Percentiles rank a stretch among this genome's conserved stretches.
These are phyloP conservation scores for Pyralis farinalis DNA, from an alignment of 2,888 invertebrate genomes.

Conservation along the genomic window DNA sequence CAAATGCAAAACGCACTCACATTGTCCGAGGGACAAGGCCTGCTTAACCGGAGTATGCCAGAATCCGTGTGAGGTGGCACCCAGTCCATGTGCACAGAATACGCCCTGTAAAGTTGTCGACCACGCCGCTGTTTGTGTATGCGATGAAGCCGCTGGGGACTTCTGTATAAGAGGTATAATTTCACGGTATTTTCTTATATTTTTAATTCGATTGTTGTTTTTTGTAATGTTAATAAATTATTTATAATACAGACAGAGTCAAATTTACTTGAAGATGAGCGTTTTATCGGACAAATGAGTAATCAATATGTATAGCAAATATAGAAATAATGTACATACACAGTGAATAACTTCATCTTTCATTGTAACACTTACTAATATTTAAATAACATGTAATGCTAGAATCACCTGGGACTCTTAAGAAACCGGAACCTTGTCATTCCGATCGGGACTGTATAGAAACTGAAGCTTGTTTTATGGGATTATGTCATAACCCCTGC, in stretches of 20 bases:
- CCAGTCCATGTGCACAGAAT: constrained; percentile 80
- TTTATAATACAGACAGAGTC: constrained; percentile 9
- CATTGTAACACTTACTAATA: constrained; percentile 55
- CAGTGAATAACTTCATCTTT: constrained; percentile 17
- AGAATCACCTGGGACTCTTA: constrained; percentile 86
- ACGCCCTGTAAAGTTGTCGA: constrained; percentile 83
- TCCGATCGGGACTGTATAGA: constrained; percentile 92
- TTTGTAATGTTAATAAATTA: constrained; percentile 10
- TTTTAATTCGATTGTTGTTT: constrained; percentile 9
- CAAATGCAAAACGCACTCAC: constrained; percentile 81
- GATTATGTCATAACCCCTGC: constrained; percentile 91
- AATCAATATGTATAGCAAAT: constrained; percentile 17
- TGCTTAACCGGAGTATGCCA: constrained; percentile 84
- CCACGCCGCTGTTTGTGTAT: constrained; percentile 83
- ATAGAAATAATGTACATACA: constrained; percentile 34
- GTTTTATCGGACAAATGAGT: constrained; percentile 75
- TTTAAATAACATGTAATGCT: constrained; percentile 68
- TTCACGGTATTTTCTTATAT: constrained; percentile 34
- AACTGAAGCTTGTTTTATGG: constrained; percentile 91
- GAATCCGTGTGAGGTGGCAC: constrained; percentile 79
- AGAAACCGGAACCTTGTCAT: constrained; percentile 89
- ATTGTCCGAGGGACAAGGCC: constrained; percentile 83
- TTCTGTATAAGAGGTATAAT: constrained; percentile 84
- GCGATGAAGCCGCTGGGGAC: constrained; percentile 80
- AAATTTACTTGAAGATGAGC: constrained; percentile 19